These are phyloP conservation scores for Phthorimaea operculella DNA, from an alignment of 1,140 invertebrate genomes.

Conservation along the genomic window DNA sequence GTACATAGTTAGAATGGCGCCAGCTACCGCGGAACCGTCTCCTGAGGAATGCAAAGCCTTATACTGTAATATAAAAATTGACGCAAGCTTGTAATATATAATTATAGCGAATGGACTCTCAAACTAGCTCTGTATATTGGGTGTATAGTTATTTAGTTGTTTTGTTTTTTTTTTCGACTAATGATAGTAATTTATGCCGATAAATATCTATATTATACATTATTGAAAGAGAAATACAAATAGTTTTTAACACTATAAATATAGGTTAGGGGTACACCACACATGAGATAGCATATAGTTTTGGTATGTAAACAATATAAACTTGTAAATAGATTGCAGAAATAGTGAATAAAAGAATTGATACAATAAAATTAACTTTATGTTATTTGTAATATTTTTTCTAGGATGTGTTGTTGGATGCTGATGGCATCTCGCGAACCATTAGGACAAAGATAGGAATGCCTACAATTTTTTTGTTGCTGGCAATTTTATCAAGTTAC, in stretches of 20 bases:
- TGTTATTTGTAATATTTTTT: constrained; percentile 64
- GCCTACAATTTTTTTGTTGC: constrained; percentile 50
- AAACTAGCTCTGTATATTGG: constrained; percentile 63
- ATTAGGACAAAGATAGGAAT: constrained; percentile 23
- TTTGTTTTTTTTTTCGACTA: constrained; percentile 57
- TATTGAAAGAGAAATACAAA: constrained; percentile 60
- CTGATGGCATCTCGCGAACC: not conserved
- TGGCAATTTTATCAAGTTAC: constrained; percentile 39
- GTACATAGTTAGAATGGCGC: constrained; percentile 37
- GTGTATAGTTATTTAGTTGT: constrained; percentile 62
- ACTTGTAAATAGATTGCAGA: constrained; percentile 61
- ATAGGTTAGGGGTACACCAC: constrained; percentile 61
- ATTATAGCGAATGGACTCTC: constrained; percentile 51
- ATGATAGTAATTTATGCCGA: constrained; percentile 66
- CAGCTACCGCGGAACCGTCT: constrained; percentile 20
- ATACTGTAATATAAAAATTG: constrained; percentile 55
- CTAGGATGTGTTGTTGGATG: constrained; percentile 44
- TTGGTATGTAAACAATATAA: constrained; percentile 64
- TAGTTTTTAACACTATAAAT: constrained; percentile 63
- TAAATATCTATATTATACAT: constrained; percentile 59
- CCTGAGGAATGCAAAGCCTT: constrained; percentile 47
- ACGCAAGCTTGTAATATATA: constrained; percentile 61
- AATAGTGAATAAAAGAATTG: constrained; percentile 62
- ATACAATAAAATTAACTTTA: constrained; percentile 65
- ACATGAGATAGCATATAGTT: constrained; percentile 58